Evolutionary conservation across 1,140 invertebrate species (phyloP).

Genomic region (Yoshiicerus persimilis): DNA sequence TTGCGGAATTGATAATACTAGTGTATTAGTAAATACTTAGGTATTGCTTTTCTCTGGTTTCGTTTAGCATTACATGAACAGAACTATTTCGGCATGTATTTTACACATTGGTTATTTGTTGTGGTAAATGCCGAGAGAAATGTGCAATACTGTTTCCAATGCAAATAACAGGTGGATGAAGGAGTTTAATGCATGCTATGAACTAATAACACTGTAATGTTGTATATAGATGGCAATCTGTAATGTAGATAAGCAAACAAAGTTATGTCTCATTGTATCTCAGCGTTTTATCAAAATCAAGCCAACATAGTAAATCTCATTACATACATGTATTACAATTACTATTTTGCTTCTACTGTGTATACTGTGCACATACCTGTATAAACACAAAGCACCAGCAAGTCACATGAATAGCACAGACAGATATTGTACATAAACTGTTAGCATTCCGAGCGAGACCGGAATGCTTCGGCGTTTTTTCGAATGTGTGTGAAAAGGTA

Average conservation of each 20-base stretch:
- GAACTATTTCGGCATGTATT: neutral
- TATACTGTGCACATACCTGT: neutral
- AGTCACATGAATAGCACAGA: neutral
- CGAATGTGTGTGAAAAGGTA: conserved; percentile 13
- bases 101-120: neutral
- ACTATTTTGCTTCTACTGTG: neutral
- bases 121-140: neutral
- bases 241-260: neutral
- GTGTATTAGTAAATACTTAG: neutral
- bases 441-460: neutral
- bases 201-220: neutral
- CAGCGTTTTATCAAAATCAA: neutral
- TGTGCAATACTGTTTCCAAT: neutral
- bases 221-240: neutral
- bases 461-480: neutral
- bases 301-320: neutral
- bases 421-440: neutral
- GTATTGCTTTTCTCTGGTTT: neutral
- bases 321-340: neutral
- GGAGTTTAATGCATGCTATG: neutral
- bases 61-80: neutral
- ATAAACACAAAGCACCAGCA: neutral
- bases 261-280: neutral
- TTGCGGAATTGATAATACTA: neutral
- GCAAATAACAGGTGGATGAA: neutral